Evolutionary conservation across 2,797 vertebrate species (phyloP).

Genomic region (Gymnodraco acuticeps): DNA sequence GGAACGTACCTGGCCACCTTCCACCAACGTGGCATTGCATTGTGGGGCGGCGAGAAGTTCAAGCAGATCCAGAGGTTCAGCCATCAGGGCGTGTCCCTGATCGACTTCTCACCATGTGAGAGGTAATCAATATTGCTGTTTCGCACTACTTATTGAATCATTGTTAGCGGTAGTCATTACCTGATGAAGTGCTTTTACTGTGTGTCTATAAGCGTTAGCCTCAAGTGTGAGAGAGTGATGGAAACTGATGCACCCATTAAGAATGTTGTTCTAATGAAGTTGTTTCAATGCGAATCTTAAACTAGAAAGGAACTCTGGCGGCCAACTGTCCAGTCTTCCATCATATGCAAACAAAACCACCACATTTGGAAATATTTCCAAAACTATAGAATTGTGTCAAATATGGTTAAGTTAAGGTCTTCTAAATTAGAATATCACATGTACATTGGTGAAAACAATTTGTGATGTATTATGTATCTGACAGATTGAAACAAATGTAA

Average conservation of each 20-base stretch:
- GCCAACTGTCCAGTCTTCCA: too few species aligned
- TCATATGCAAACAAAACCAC: too few species aligned
- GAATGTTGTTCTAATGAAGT: neutral
- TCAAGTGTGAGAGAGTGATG: neutral
- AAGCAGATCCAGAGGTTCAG: constrained; percentile 99
- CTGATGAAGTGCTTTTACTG: neutral
- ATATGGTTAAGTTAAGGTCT: too few species aligned
- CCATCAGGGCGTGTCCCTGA: constrained; percentile 97
- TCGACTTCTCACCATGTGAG: constrained; percentile 99
- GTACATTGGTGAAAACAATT: too few species aligned
- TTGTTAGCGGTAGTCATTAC: neutral
- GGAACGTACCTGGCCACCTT: constrained; percentile 97
- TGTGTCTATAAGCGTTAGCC: neutral
- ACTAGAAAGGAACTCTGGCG: too few species aligned
- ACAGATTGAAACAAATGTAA: too few species aligned
- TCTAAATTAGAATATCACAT: too few species aligned
- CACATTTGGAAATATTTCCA: too few species aligned
- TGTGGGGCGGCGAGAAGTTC: constrained; percentile 99
- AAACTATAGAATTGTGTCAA: too few species aligned
- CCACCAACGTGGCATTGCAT: constrained; percentile 95
- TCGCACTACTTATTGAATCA: neutral
- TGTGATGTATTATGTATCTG: too few species aligned
- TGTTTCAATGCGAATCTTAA: neutral
- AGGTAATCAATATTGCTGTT: constrained; percentile 81
- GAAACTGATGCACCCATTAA: neutral